Evolutionary conservation across 2,797 vertebrate genomes (phyloP).

Genomic region (Hyperoplus lanceolatus): DNA sequence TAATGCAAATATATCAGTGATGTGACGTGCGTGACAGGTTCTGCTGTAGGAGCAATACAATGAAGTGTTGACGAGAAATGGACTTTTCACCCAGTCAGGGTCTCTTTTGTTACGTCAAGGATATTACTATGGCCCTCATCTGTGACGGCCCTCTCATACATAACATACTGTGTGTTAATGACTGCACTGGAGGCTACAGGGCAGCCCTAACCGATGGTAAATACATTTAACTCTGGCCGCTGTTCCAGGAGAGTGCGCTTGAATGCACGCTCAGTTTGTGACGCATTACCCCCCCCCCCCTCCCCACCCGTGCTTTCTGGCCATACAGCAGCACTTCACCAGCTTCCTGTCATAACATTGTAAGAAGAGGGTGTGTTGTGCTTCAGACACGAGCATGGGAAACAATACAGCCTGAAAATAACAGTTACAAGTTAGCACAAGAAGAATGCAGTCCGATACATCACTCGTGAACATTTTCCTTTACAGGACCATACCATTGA

Average conservation of each 20-base stretch:
- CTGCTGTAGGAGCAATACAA: background rate
- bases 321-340: slow-evolving; percentile 9
- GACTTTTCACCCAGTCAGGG: background rate
- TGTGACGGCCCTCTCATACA: slow-evolving; percentile 26
- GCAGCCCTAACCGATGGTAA: background rate
- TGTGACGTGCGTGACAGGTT: background rate
- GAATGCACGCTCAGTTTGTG: slow-evolving; percentile 7
- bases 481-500: background rate
- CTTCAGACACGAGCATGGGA: background rate
- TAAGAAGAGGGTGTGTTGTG: background rate
- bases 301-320: background rate
- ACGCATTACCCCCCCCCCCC: background rate
- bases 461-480: background rate
- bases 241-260: slow-evolving; percentile 5
- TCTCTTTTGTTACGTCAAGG: slow-evolving; percentile 34
- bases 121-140: slow-evolving; percentile 21
- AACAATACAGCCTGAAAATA: background rate
- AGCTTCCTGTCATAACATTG: slow-evolving; percentile 11
- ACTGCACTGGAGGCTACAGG: slow-evolving; percentile 37
- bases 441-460: background rate
- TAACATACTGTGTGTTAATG: slow-evolving; percentile 35
- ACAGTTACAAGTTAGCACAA: background rate
- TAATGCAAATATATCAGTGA: background rate
- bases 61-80: background rate
- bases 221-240: background rate